Percentiles rank a stretch among this genome's conserved stretches.
These are phyloP conservation scores for Sesia apiformis DNA, from an alignment of 2,888 invertebrate species.

Conservation along the genomic window DNA sequence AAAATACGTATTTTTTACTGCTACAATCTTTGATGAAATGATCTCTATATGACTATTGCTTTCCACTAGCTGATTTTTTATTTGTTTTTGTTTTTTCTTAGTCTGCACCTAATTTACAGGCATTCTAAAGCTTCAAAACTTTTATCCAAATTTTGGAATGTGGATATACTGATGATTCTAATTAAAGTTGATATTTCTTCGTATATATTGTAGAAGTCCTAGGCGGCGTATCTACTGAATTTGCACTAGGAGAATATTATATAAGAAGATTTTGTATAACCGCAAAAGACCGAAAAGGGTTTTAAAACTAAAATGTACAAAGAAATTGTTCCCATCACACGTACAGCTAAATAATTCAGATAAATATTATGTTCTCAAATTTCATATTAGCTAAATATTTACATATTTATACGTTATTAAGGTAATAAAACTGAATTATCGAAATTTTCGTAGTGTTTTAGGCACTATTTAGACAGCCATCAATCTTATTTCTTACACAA, in stretches of 20 bases:
- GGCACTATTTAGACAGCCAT: slow-evolving; percentile 76
- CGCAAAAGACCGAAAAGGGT: not conserved
- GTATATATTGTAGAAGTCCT: too few species aligned
- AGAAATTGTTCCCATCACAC: slow-evolving; percentile 65
- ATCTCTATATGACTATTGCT: too few species aligned
- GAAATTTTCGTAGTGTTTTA: slow-evolving; percentile 73
- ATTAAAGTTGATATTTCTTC: too few species aligned
- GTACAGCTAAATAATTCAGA: slow-evolving; percentile 45
- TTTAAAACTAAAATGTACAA: slow-evolving; percentile 31
- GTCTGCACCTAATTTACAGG: too few species aligned
- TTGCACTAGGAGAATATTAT: not conserved
- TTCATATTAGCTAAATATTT: slow-evolving; percentile 39
- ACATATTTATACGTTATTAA: slow-evolving; percentile 55
- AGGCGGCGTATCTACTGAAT: not conserved
- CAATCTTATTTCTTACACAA: slow-evolving; percentile 71
- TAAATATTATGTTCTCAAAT: slow-evolving; percentile 48
- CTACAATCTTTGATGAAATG: too few species aligned
- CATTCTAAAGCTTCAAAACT: too few species aligned
- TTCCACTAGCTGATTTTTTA: too few species aligned
- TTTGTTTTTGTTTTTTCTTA: too few species aligned
- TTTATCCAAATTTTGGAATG: too few species aligned
- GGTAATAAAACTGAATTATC: slow-evolving; percentile 69
- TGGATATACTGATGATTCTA: too few species aligned
- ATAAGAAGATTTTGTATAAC: not conserved
- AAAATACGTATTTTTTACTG: too few species aligned